Evolutionary conservation across 2,113 vertebrate genomes (phyloP), one percentile per base, ranked within the genome.

Genomic region (Formicarius rufipectus): DNA sequence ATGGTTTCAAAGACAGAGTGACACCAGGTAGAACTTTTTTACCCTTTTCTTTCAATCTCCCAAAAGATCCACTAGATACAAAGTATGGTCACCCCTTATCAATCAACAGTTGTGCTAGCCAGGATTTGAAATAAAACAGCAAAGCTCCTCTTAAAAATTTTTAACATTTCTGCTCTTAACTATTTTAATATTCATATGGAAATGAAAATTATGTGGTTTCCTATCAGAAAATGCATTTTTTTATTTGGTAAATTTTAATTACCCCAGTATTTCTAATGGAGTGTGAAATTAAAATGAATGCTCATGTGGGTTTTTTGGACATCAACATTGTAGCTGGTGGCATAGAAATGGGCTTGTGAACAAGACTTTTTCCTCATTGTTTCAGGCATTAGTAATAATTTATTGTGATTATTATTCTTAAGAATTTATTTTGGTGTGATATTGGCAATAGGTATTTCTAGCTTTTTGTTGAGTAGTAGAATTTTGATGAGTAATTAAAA

Each of bases 401-500:
- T 83, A 77, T 72, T 58, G 30, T 49, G 28, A 86, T 83, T 77
- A 60, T 71, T 28, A 69, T 53, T 85, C 7, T 40, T 80, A 64
- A 74, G 35, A 80, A 74, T 71, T 42, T 84, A n/a, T 81, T 87
- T 64, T 81, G 24, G 4, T 64, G 10, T 75, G 16, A 56, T 97
- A 78, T 31, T 37, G 35, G 35, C 24, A 88, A n/a, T 35, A 81
- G 45, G 33, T 86, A 80, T 86, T 90, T 86, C 73, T 86, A 55
- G 11, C 7, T 84, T 84, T 88, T 87, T 67, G 31, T 42, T 71
- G 52, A 5, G 22, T 90, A 90, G 67, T 74, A 50, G 35, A 24
- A 63, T 95, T 95, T 83, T 94, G 59, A 82, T 1, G 9, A 83
- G 42, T 80, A 90, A 91, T 91, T 91, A 77, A 89, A 91, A 86